These are phyloP conservation scores for Antheraea mylitta DNA, from an alignment of 1,140 invertebrate genomes.

Conservation along the genomic window DNA sequence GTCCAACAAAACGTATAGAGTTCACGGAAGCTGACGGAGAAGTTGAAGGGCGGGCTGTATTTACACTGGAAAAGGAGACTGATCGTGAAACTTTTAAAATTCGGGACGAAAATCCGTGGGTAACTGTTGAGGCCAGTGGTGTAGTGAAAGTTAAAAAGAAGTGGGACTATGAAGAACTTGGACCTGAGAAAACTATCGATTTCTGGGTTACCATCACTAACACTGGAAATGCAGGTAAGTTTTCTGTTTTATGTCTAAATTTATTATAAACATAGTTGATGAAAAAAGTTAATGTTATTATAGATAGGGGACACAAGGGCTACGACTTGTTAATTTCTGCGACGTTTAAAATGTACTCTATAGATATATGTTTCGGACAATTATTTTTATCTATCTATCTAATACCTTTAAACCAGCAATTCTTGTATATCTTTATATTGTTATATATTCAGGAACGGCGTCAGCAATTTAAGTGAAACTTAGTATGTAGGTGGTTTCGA, in stretches of 20 bases:
- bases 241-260: constrained; percentile 6
- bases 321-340: no score
- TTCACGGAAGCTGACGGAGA: constrained; percentile 95
- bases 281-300: no score
- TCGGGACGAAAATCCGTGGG: constrained; percentile 95
- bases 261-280: constrained; percentile 1
- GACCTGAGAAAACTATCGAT: constrained; percentile 97
- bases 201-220: constrained; percentile 98
- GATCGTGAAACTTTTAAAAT: constrained; percentile 96
- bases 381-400: no score
- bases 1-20: constrained; percentile 94
- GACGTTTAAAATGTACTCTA: no score
- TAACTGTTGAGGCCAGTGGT: constrained; percentile 94
- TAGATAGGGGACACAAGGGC: background rate
- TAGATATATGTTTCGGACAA: no score
- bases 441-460: no score
- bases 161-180: constrained; percentile 97
- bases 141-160: constrained; percentile 96
- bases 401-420: no score
- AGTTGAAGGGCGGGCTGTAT: constrained; percentile 91
- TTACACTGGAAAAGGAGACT: constrained; percentile 94
- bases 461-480: no score
- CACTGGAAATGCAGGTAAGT: constrained; percentile 90
- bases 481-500: no score
- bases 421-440: no score